These are phyloP conservation scores for Agapostemon virescens DNA, from an alignment of 2,888 invertebrate species.

Conservation along the genomic window DNA sequence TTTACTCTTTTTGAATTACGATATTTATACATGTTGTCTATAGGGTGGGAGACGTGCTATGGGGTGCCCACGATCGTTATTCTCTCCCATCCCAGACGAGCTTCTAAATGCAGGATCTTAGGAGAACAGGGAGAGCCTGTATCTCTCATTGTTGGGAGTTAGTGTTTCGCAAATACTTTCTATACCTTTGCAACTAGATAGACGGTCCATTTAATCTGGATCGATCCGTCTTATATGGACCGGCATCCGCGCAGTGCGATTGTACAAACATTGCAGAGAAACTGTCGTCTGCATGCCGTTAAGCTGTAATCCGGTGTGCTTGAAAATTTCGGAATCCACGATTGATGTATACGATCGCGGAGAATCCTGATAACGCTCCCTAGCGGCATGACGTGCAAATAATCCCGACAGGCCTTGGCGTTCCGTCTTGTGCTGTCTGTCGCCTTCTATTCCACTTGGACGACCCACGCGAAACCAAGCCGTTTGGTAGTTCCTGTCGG, in stretches of 20 bases:
- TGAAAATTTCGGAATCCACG: conserved; percentile 43
- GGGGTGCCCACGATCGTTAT: too few species aligned
- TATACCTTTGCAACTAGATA: neutral
- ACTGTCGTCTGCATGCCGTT: neutral
- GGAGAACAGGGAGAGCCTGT: too few species aligned
- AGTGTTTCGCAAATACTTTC: neutral
- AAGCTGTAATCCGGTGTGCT: conserved; percentile 4
- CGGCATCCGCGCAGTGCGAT: neutral
- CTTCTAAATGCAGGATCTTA: too few species aligned
- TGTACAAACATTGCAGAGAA: neutral
- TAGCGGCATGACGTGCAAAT: conserved; percentile 60
- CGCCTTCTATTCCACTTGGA: conserved; percentile 44
- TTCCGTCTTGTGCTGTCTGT: conserved; percentile 46
- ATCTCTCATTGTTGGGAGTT: too few species aligned
- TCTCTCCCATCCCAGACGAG: too few species aligned
- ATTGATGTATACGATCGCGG: conserved; percentile 51
- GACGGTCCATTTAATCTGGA: neutral
- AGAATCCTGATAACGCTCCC: conserved; percentile 50
- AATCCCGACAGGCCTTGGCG: conserved; percentile 53
- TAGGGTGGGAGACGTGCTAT: too few species aligned
- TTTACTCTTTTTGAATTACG: too few species aligned
- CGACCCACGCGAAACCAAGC: conserved; percentile 55
- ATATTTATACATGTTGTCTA: too few species aligned
- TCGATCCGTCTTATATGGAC: neutral
- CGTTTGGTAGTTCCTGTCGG: conserved; percentile 56